Base-by-base conservation (phyloP, 2,113 vertebrate species). In the Euleptes europaea region DNA sequence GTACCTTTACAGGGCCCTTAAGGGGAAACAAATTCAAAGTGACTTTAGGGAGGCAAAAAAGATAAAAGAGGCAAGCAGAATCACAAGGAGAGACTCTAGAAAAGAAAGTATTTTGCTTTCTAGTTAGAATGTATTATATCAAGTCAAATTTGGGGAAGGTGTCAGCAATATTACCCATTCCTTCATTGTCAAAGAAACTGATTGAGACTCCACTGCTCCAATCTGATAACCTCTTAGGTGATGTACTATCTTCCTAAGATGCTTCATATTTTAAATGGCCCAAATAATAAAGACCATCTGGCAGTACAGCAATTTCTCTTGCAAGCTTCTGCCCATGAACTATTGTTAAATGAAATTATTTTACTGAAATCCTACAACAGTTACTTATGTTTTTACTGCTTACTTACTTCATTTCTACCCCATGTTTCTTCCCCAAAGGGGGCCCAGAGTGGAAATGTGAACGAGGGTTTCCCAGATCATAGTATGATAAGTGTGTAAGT, bases 171-270 rank as follows among this genome's bases (percentile, higher is more conserved):
- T 80, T 94, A 91, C 88, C 83, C 91, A 89, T 95, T 96, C 93
- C 84, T 83, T 9, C 57, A 84, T 88, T 87, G 89, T 93, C 84
- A 91, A 90, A 91, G 83, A 91, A 93, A 89, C 93, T 95, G 67
- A 94, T 92, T 92, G 93, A 96, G 94, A 92, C 92, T 94, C 80
- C 33, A 31, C 95, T 91, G 72, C 88, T 94, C 89, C 89, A 75
- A 78, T 70, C 5, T 31, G 91, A 94, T 95, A 95, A 93, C 92
- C 90, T 89, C 94, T 63, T 94, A 88, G 82, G 70, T 94, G 90
- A 82, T 92, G 75, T 86, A 86, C 72, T 63, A 88, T 88, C 66
- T 93, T 93, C 89, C 78, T 84, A 91, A 92, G 88, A 84, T 42
- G 23, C 84, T 93, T 90, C 90, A 88, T 90, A 90, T 47, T 77